A percentile compares a stretch with the other conserved stretches of the same genome.
These are phyloP conservation scores for Tokudaia muenninki DNA, from an alignment of 2,797 vertebrate species.

Conservation along the genomic window DNA sequence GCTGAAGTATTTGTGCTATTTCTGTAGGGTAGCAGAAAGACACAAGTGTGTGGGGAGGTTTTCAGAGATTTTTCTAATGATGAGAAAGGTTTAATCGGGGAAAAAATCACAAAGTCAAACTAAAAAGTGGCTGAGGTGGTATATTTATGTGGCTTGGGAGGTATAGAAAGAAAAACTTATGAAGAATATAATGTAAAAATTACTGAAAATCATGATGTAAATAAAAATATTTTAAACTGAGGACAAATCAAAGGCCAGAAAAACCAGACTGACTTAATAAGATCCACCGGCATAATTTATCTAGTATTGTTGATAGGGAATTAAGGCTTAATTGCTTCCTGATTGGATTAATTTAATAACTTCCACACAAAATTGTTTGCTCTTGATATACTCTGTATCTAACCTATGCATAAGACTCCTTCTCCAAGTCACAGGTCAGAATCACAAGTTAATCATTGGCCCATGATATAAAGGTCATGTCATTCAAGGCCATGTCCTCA, in stretches of 20 bases:
- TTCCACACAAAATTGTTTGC: neutral
- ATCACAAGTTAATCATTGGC: neutral
- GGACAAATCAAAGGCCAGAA: neutral
- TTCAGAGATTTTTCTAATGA: neutral
- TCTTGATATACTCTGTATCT: neutral
- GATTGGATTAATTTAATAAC: slow-evolving; percentile 30
- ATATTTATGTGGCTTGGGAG: neutral
- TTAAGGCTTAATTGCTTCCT: slow-evolving; percentile 29
- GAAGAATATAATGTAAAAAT: neutral
- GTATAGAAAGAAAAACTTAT: neutral
- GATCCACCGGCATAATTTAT: neutral
- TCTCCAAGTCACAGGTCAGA: slow-evolving; percentile 21
- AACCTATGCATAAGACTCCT: neutral
- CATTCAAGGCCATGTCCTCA: neutral
- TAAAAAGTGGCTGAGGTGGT: neutral
- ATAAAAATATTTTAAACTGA: neutral
- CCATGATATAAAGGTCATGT: neutral
- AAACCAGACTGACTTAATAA: neutral
- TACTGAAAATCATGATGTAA: neutral
- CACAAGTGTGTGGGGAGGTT: neutral
- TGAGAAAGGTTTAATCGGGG: neutral
- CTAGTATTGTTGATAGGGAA: neutral
- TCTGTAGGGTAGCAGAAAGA: neutral
- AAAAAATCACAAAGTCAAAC: neutral
- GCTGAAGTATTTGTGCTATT: neutral